Conservation (phyloP, 2,113 vertebrate species). For the Pungitius pungitius region DNA sequence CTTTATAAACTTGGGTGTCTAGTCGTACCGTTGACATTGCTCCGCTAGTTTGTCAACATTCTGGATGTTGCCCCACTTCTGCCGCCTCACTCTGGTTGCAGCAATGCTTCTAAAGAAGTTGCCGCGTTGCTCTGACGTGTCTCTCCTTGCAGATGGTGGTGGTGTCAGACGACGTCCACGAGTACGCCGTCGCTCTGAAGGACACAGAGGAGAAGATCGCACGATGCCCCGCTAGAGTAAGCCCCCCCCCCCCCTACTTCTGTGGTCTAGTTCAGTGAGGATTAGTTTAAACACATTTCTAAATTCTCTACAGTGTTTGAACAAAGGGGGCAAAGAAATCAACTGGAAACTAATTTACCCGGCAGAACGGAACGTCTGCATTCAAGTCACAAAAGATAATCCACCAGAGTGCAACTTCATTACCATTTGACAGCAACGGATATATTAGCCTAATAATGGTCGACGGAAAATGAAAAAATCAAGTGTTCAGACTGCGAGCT, state of each 20-base stretch:
- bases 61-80: neutral
- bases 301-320: too few species aligned
- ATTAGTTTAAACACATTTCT: neutral
- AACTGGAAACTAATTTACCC: too few species aligned
- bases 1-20: neutral
- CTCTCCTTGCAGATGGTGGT: constrained; percentile 90
- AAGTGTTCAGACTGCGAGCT: too few species aligned
- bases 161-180: constrained; percentile 95
- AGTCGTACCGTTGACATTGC: neutral
- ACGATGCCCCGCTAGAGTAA: constrained; percentile 89
- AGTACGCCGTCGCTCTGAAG: constrained; percentile 93
- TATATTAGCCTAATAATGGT: too few species aligned
- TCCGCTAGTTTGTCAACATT: neutral
- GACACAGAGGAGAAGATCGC: constrained; percentile 97
- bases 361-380: too few species aligned
- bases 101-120: too few species aligned
- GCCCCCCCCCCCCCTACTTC: neutral
- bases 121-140: neutral
- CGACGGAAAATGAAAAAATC: too few species aligned
- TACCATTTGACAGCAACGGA: too few species aligned
- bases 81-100: neutral
- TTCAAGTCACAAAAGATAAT: too few species aligned
- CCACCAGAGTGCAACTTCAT: too few species aligned
- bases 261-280: neutral
- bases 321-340: too few species aligned